Conservation (phyloP, 1,140 invertebrate species). For the Drosophila neocordata region DNA sequence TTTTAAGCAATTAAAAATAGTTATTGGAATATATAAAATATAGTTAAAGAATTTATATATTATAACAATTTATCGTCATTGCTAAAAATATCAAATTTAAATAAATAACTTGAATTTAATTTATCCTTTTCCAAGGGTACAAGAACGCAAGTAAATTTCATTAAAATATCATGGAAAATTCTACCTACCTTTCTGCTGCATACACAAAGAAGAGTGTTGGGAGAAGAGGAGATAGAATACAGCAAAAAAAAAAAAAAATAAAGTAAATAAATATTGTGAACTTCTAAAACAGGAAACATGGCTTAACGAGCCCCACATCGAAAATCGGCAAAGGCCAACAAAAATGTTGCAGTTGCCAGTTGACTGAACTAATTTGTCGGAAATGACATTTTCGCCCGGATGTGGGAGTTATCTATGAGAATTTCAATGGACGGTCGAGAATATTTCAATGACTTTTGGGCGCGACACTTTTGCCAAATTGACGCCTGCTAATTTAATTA, state of each 20-base stretch:
- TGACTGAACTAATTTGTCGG: constrained; percentile 77
- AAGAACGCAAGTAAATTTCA: not conserved
- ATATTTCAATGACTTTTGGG: constrained; percentile 60
- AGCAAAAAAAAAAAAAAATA: not conserved
- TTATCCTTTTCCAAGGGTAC: not conserved
- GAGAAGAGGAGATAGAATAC: not conserved
- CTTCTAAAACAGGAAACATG: constrained; percentile 72
- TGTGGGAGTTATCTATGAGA: constrained; percentile 45
- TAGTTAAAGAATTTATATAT: too few species aligned
- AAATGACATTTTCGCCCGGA: constrained; percentile 73
- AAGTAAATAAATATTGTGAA: constrained; percentile 14
- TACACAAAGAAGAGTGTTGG: not conserved
- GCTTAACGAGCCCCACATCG: constrained; percentile 61
- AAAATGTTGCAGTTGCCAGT: constrained; percentile 57
- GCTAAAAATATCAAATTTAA: too few species aligned
- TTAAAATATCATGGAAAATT: constrained; percentile 36
- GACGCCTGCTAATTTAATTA: constrained; percentile 79
- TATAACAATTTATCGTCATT: too few species aligned
- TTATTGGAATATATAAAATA: too few species aligned
- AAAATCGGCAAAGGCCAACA: constrained; percentile 52
- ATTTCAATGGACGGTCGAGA: constrained; percentile 40
- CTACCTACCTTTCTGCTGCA: too few species aligned
- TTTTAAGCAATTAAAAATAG: too few species aligned
- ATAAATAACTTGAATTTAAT: not conserved
- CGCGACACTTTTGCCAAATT: constrained; percentile 72